Evolutionary conservation across 2,797 vertebrate species (phyloP).

Genomic region (Sitta carolinensis): DNA sequence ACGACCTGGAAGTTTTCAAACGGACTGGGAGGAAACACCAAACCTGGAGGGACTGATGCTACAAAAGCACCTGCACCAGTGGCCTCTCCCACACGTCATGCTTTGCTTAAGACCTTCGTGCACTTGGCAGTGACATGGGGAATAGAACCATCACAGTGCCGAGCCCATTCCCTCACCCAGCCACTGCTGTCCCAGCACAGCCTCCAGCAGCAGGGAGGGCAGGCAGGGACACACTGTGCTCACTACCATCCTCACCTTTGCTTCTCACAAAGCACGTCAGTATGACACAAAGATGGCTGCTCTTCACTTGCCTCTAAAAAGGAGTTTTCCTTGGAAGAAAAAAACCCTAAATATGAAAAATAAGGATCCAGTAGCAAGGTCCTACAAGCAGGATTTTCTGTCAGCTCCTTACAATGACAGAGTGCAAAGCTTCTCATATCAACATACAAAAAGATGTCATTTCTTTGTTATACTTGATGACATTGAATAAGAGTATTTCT

Average conservation of each 20-base stretch:
- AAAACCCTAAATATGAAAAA: neutral
- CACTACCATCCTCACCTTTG: neutral
- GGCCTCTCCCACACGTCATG: fast-evolving
- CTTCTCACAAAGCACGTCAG: neutral
- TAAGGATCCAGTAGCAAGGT: neutral
- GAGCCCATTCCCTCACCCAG: neutral
- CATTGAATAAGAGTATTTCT: neutral
- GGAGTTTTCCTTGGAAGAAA: neutral
- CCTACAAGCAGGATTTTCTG: neutral
- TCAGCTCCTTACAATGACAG: neutral
- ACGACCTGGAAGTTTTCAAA: neutral
- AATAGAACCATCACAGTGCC: fast-evolving
- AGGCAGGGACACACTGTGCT: neutral
- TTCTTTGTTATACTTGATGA: neutral
- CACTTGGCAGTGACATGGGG: neutral
- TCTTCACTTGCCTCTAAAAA: neutral
- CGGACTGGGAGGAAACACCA: neutral
- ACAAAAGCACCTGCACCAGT: too few species aligned
- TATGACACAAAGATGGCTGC: neutral
- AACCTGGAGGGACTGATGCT: neutral
- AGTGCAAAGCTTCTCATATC: neutral
- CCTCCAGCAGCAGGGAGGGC: neutral
- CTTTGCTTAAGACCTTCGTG: neutral
- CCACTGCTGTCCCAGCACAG: fast-evolving
- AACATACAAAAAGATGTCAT: neutral